phyloP scores from a whole-genome alignment of 2,888 invertebrate genomes.

The Tenthredo mesomela region DNA sequence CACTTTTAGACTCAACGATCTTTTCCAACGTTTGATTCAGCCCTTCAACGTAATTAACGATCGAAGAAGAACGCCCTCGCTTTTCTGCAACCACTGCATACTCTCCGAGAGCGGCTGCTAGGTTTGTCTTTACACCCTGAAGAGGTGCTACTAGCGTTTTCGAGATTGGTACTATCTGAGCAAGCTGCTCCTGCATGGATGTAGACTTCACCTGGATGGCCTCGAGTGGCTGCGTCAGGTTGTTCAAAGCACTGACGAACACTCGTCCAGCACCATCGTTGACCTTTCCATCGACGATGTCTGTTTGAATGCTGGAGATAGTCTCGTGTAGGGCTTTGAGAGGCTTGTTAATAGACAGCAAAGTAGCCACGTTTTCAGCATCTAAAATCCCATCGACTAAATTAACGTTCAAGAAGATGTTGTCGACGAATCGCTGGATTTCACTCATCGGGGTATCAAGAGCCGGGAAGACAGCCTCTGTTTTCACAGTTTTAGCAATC shows the following conservation, averaged over 20 bases:
- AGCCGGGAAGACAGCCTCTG: slow-evolving; percentile 28
- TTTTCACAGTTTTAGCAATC: slow-evolving; percentile 42
- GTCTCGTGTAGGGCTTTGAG: slow-evolving; percentile 58
- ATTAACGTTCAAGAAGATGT: slow-evolving; percentile 44
- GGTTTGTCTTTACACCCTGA: slow-evolving; percentile 18
- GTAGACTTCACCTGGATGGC: slow-evolving; percentile 54
- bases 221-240: slow-evolving; percentile 54
- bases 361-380: slow-evolving; percentile 53
- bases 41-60: slow-evolving; percentile 52
- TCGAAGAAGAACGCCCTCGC: slow-evolving; percentile 49
- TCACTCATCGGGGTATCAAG: slow-evolving; percentile 47
- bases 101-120: slow-evolving; percentile 34
- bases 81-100: slow-evolving; percentile 48
- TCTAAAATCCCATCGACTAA: slow-evolving; percentile 35
- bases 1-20: slow-evolving; percentile 27
- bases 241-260: slow-evolving; percentile 20
- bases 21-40: slow-evolving; percentile 50
- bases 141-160: slow-evolving; percentile 20
- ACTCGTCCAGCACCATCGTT: slow-evolving; percentile 46
- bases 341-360: slow-evolving; percentile 58
- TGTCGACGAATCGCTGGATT: slow-evolving; percentile 47
- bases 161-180: slow-evolving; percentile 24
- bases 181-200: slow-evolving; percentile 40
- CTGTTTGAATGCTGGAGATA: slow-evolving; percentile 44
- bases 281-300: slow-evolving; percentile 41